A percentile compares a stretch with the other conserved stretches of the same genome.
phyloP scores from a whole-genome alignment of 2,888 invertebrate species.

The Melinaea marsaeus region DNA sequence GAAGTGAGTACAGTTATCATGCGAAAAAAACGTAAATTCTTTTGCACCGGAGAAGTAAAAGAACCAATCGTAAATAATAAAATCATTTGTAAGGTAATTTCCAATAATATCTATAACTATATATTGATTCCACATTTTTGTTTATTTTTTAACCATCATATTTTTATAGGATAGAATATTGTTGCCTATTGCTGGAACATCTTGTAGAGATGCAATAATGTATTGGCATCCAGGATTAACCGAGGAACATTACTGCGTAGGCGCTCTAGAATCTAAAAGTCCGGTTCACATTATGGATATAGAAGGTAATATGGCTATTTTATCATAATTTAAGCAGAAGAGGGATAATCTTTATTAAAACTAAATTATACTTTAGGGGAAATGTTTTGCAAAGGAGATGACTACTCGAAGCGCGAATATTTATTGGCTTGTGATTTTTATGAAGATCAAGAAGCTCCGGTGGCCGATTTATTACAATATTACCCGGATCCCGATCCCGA shows the following conservation, averaged over 20 bases:
- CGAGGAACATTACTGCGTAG: constrained; percentile 72
- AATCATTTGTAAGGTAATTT: constrained; percentile 67
- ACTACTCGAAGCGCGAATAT: constrained; percentile 70
- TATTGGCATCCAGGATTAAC: constrained; percentile 71
- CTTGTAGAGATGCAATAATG: constrained; percentile 72
- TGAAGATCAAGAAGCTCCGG: constrained; percentile 71
- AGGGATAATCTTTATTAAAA: background rate
- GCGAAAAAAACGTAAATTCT: constrained; percentile 71
- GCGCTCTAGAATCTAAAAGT: constrained; percentile 64
- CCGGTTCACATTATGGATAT: constrained; percentile 66
- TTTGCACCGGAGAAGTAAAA: constrained; percentile 71
- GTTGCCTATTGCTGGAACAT: constrained; percentile 67
- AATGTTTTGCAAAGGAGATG: constrained; percentile 71
- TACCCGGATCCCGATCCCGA: constrained; percentile 71
- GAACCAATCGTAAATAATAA: constrained; percentile 73
- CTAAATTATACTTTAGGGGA: constrained; percentile 49
- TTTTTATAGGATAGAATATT: constrained; percentile 59
- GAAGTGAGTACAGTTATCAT: constrained; percentile 69
- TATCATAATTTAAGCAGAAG: background rate
- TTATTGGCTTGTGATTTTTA: constrained; percentile 71
- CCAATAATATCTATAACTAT: no score
- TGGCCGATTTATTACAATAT: constrained; percentile 68
- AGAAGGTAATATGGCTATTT: constrained; percentile 50
- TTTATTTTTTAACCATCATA: background rate
- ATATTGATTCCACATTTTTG: background rate